Conservation (phyloP, 1,140 invertebrate species). For the Danaus melanippus region DNA sequence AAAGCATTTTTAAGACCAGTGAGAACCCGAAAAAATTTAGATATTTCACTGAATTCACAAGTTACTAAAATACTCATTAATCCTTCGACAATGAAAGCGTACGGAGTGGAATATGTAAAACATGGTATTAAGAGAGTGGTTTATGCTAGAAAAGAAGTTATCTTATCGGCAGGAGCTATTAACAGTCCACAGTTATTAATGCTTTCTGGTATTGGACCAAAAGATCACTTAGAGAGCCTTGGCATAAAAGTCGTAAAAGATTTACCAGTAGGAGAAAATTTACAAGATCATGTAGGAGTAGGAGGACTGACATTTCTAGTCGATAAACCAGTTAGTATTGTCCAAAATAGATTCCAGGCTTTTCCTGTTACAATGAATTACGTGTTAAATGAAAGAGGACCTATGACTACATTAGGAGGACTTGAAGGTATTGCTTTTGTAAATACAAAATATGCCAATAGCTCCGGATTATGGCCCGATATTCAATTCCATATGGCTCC, state of each 20-base stretch:
- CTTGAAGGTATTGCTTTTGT: slow-evolving; percentile 90
- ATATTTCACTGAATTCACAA: slow-evolving; percentile 84
- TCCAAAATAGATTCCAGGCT: slow-evolving; percentile 80
- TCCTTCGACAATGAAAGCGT: slow-evolving; percentile 79
- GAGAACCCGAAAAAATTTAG: slow-evolving; percentile 83
- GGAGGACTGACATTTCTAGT: slow-evolving; percentile 86
- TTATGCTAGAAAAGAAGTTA: slow-evolving; percentile 82
- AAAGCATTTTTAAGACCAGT: slow-evolving; percentile 90
- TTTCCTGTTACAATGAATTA: slow-evolving; percentile 86
- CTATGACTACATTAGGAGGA: slow-evolving; percentile 88
- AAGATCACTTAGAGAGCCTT: slow-evolving; percentile 78
- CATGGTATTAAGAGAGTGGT: slow-evolving; percentile 78
- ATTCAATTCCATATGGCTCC: slow-evolving; percentile 92
- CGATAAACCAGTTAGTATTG: slow-evolving; percentile 83
- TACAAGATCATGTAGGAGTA: slow-evolving; percentile 88
- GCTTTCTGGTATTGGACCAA: slow-evolving; percentile 89
- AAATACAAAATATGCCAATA: slow-evolving; percentile 85
- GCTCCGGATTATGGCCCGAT: slow-evolving; percentile 82
- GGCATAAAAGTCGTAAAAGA: slow-evolving; percentile 82
- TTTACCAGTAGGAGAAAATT: slow-evolving; percentile 83
- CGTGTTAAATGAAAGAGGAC: slow-evolving; percentile 81
- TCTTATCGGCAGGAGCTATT: slow-evolving; percentile 85
- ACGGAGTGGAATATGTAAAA: slow-evolving; percentile 82
- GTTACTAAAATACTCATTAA: slow-evolving; percentile 82
- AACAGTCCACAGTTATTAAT: slow-evolving; percentile 88